Evolutionary conservation across 2,797 vertebrate species (phyloP), one percentile per base, ranked within the genome.

Genomic region (Brachyrhaphis roseni): DNA sequence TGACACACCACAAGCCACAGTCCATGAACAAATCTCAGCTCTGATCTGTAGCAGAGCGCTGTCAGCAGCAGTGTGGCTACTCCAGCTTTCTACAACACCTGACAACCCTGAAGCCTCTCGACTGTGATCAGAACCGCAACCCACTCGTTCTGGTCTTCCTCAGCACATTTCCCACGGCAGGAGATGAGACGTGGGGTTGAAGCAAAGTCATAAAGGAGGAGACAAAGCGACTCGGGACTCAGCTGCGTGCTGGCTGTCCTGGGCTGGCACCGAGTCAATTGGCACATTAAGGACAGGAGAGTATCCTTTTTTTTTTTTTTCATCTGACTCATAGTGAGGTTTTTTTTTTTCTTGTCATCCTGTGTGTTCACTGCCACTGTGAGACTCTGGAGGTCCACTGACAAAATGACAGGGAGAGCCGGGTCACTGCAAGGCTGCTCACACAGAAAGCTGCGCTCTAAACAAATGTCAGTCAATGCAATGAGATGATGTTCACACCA

Each of bases 281-380:
- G 93, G 94, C 92, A 94, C 90, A 92, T 92, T 90, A 92, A 87
- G 93, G 94, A 81, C 75, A 91, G 85, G 76, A 88, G 84, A 87
- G 76, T 82, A 89, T 92, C 90, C 90, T 91, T 91, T 91, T 91
- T 20, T 49, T 51, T 89, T 59, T 26, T 6, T 7, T 8, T 13
- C 31, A 20, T 53, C 34, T 84, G 82, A 86, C 89, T 90, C 86
- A 31, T 72, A 78, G 90, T 71, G 41, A 46, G 5, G 11, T 20
- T 4, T 23, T 1, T 39, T 26, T 1, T 66, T 80, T 83, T 86
- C 91, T 89, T 78, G 89, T 90, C 88, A 90, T 84, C 80, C 85
- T 82, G 80, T 84, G 74, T 82, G 75, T 78, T 85, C 34, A 20
- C 86, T 84, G 89, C 87, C 86, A 80, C 51, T 51, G 74, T 78